A percentile compares a stretch with the other conserved stretches of the same genome.
Conservation (phyloP, 2,888 invertebrate genomes). For the Icerya purchasi region DNA sequence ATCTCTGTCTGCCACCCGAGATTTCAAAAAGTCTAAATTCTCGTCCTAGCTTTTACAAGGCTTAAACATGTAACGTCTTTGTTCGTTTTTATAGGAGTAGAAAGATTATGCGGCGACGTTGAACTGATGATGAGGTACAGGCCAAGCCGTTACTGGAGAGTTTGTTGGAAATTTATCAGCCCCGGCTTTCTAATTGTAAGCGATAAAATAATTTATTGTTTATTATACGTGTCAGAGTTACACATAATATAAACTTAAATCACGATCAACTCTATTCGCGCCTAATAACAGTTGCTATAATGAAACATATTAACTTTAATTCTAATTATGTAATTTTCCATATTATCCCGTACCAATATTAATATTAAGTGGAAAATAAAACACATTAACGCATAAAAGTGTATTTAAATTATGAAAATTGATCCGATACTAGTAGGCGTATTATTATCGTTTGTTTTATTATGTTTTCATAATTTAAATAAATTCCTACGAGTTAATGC, state of each 20-base stretch:
- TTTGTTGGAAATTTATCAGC: constrained; percentile 70
- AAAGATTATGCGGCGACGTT: constrained; percentile 53
- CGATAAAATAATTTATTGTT: constrained; percentile 15
- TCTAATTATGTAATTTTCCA: no score
- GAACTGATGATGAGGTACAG: constrained; percentile 55
- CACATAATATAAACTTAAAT: not conserved
- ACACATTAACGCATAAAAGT: no score
- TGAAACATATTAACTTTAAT: not conserved
- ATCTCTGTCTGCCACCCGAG: no score
- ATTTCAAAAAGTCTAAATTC: no score
- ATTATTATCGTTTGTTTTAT: no score
- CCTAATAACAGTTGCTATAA: not conserved
- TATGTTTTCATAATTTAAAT: no score
- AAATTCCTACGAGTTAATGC: no score
- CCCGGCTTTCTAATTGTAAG: constrained; percentile 57
- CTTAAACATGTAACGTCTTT: not conserved
- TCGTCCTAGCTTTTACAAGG: no score
- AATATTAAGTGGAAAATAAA: no score
- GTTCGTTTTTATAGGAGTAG: constrained; percentile 34
- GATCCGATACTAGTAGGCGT: no score
- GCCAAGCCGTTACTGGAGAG: constrained; percentile 57
- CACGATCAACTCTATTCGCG: not conserved
- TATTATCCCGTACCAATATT: no score
- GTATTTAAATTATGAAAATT: no score
- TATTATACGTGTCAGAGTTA: not conserved